phyloP scores from a whole-genome alignment of 2,797 vertebrate species.

The Discoglossus pictus region DNA sequence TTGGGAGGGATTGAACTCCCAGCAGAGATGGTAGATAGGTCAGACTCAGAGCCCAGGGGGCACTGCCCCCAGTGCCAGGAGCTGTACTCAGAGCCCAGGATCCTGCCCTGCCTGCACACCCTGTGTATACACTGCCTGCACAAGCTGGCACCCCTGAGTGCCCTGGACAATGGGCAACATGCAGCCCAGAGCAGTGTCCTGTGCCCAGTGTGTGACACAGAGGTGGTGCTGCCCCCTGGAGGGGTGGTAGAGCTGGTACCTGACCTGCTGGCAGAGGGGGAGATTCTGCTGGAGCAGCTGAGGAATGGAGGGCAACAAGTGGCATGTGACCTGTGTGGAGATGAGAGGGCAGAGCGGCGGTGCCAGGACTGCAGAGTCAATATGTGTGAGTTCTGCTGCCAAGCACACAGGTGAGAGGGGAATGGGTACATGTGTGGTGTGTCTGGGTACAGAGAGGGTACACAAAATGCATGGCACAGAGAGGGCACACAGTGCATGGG shows the following conservation, averaged over 20 bases:
- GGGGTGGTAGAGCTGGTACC: constrained; percentile 76
- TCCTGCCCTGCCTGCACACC: constrained; percentile 87
- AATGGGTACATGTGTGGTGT: neutral
- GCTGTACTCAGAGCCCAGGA: constrained; percentile 75
- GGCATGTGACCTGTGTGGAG: constrained; percentile 85
- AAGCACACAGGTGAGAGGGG: constrained; percentile 84
- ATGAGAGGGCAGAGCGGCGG: constrained; percentile 76
- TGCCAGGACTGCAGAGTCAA: constrained; percentile 83
- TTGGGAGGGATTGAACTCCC: neutral
- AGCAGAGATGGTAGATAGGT: neutral
- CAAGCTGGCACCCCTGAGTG: constrained; percentile 74
- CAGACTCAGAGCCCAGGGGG: constrained; percentile 49
- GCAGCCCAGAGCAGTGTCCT: constrained; percentile 67
- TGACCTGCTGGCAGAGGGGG: constrained; percentile 82
- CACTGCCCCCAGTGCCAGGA: constrained; percentile 74
- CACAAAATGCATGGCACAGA: constrained; percentile 1
- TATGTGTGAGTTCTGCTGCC: constrained; percentile 89
- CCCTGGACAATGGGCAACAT: constrained; percentile 47
- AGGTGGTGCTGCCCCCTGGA: constrained; percentile 78
- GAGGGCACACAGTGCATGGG: no score
- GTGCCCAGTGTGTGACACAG: constrained; percentile 85
- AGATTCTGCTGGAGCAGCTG: constrained; percentile 78
- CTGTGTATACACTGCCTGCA: constrained; percentile 82
- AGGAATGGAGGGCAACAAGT: constrained; percentile 63
- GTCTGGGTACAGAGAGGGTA: constrained; percentile 19